Base-by-base conservation (phyloP, 2,113 vertebrate species). In the Neogale vison region DNA sequence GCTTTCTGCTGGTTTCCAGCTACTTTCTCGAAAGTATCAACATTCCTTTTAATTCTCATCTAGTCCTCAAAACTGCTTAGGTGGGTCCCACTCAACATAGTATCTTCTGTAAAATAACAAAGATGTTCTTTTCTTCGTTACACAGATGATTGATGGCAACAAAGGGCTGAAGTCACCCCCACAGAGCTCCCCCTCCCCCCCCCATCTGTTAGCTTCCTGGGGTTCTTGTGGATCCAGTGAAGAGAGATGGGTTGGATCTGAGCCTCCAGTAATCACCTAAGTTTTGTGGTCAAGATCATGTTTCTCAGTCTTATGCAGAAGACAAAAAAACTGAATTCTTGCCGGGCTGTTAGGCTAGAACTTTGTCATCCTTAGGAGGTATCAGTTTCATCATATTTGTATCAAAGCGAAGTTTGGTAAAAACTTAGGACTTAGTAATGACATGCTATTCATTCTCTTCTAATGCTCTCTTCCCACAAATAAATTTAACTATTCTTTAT, bases 101-200 rank as follows among this genome's bases (percentile, higher is more conserved):
- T 86, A 4, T 82, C 80, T 93, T 96, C 34, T 90, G 0, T 80
- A 85, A 95, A 72, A 45, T 65, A 97, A 80, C 31, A 77, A 94
- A 52, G 18, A n/a, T 42, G 45, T 87, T 86, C 34, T 18, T 29
- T 45, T 63, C 26, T 97, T 87, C 34, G 71, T 83, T 84, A 15
- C 52, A 67, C n/a, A 87, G 31, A 80, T 88, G 61, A 90, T 5
- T 82, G 57, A 82, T 81, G n/a, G 45, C 2, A 93, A 34, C 72
- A 88, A 87, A 71, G 61, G 15, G 1, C 42, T 93, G 29, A 84
- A 92, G 7, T 57, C 13, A 36, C 45, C 29, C 55, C 39, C 77
- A 63, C 12, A 39, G 65, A 5, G 26, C 10, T 59, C 11, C 12
- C 55, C 18, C 0, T 3, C 14, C 50, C 9, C 2, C 12, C 47